Evolutionary conservation across 92 coral and sea anemone species (phyloP).

Genomic region (Scolanthus callimorphus): DNA sequence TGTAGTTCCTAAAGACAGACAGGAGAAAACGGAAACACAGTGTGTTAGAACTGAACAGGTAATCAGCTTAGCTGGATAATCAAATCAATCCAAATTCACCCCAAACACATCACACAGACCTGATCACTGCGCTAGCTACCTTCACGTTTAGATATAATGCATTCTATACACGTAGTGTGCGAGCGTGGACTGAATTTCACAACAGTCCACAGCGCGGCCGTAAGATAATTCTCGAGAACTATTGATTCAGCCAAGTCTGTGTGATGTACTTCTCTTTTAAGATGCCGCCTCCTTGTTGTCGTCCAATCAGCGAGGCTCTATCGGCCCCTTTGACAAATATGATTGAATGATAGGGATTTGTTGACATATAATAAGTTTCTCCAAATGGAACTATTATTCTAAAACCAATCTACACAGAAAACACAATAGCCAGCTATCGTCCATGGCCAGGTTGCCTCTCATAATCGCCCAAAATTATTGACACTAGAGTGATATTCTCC

Average conservation of each 20-base stretch:
- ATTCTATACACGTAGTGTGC: too few species aligned
- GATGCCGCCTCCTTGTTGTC: conserved; percentile 82
- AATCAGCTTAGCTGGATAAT: conserved; percentile 84
- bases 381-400: conserved; percentile 92
- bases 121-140: too few species aligned
- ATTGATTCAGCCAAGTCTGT: conserved; percentile 75
- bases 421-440: conserved; percentile 63
- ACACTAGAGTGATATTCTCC: conserved; percentile 50
- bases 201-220: background rate
- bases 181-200: background rate
- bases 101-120: conserved; percentile 73
- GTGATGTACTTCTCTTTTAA: conserved; percentile 78
- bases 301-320: conserved; percentile 72
- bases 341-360: conserved; percentile 98
- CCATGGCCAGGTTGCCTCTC: conserved; percentile 53
- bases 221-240: conserved; percentile 38
- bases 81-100: conserved; percentile 80
- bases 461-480: conserved; percentile 48
- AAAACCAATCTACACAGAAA: conserved; percentile 79
- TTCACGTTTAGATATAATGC: too few species aligned
- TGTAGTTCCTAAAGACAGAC: conserved; percentile 26
- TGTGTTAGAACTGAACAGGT: conserved; percentile 66
- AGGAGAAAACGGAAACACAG: conserved; percentile 59
- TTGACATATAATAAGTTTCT: conserved; percentile 96
- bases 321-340: conserved; percentile 84